Evolutionary conservation across 1,140 invertebrate species (phyloP), one percentile per base, ranked within the genome.

Genomic region (Drosophila teissieri): DNA sequence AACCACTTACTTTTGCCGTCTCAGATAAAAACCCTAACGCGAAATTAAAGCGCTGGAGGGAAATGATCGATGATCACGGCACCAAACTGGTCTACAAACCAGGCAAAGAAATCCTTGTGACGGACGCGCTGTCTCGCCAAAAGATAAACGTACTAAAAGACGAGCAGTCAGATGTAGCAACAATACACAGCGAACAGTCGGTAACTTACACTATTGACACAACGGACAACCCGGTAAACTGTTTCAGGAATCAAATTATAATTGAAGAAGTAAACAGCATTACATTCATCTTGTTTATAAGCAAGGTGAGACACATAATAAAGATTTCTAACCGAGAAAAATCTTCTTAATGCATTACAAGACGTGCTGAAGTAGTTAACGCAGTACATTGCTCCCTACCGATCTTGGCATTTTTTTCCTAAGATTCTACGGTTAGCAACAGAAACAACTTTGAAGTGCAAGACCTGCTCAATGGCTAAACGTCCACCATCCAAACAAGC

Each of bases 181-280:
- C n/a, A 3, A 42, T 57, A 1, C 42, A 58, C 15, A 58, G 17
- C 40, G 40, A 31, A n/a, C n/a, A n/a, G n/a, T n/a, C n/a, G n/a
- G n/a, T 24, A 22, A 22, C 24, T 1, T 44, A 45, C 24, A 57
- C 40, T 2, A 57, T 45, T 1, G 39, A 40, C 10, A 19, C 54
- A 15, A 44, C 39, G 1, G 54, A 55, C 22, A 55, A 40, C n/a
- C 39, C 22, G 10, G 37, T 27, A 11, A 56, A 56, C 40, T 31
- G 40, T 14, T 34, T 44, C 24, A 12, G 40, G 3, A 56, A 44
- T 19, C 54, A 44, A 31, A 56, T 56, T 19, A 44, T 31, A 44
- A 34, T 56, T 19, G 54, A 58, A 3, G 44, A 58, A 3, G 17
- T n/a, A 22, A 34, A 58, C 11, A 22, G 44, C 1, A 37, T 4